phyloP scores from a whole-genome alignment of 2,888 invertebrate genomes.

The Sinohyriopsis cumingii region DNA sequence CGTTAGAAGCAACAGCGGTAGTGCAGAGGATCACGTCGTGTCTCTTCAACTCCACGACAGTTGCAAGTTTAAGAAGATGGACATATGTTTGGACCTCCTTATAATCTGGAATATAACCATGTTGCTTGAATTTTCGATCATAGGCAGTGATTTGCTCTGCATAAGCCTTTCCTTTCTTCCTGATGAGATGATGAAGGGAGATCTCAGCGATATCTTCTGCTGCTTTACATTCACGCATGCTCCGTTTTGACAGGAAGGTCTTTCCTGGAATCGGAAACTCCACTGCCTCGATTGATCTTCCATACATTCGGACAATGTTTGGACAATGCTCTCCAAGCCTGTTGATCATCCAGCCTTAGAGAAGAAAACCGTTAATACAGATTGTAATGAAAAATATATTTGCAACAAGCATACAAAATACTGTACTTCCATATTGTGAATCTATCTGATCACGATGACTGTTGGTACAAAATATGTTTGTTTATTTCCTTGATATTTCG shows the following conservation, averaged over 20 bases:
- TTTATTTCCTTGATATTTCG: too few relatives aligned
- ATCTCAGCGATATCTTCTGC: constrained; percentile 18
- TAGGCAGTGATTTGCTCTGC: constrained; percentile 8
- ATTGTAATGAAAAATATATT: too few relatives aligned
- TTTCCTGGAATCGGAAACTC: constrained; percentile 52
- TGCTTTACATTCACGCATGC: constrained; percentile 7
- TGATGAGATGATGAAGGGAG: constrained; percentile 38
- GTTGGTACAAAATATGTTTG: too few relatives aligned
- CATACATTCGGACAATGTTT: constrained; percentile 52
- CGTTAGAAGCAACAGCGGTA: constrained; percentile 24
- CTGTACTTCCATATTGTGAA: too few relatives aligned
- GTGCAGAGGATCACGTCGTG: constrained; percentile 45
- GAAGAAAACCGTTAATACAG: neutral
- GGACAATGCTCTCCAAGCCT: constrained; percentile 36
- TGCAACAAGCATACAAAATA: too few relatives aligned
- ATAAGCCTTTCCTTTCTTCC: constrained; percentile 15
- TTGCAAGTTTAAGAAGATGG: constrained; percentile 17
- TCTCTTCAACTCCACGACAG: constrained; percentile 19
- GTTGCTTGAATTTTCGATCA: constrained; percentile 16
- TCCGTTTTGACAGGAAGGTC: constrained; percentile 15
- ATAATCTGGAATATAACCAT: neutral
- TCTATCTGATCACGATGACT: too few relatives aligned
- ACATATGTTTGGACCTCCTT: constrained; percentile 23
- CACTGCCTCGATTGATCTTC: constrained; percentile 37
- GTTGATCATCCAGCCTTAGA: constrained; percentile 26